A percentile compares a stretch with the other conserved stretches of the same genome.
Evolutionary conservation across 23 tunicate species (phyloP).

Genomic region (Diplosoma virens): DNA sequence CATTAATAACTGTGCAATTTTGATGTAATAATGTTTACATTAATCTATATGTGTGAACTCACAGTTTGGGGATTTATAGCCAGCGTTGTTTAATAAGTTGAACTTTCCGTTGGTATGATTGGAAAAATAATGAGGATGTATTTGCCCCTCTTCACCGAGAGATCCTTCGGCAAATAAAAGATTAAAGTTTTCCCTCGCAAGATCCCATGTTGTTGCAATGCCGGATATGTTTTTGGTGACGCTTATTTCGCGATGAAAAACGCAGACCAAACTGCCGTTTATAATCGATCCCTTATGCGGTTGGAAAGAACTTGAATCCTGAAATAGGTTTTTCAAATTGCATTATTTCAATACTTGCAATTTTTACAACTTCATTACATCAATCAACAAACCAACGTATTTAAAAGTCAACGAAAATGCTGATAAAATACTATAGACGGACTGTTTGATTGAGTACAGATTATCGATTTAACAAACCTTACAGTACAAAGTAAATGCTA

Average conservation of each 20-base stretch:
- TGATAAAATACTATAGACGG: too few relatives aligned
- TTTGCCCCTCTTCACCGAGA: not conserved
- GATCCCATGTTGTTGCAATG: not conserved
- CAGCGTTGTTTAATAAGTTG: not conserved
- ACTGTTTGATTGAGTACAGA: too few relatives aligned
- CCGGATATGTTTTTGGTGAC: constrained; percentile 16
- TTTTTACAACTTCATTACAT: too few relatives aligned
- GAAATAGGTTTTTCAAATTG: not conserved
- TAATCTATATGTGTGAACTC: not conserved
- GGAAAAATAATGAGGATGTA: not conserved
- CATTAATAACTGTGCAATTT: too few relatives aligned
- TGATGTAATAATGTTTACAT: too few relatives aligned
- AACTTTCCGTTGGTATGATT: not conserved
- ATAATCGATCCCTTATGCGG: too few relatives aligned
- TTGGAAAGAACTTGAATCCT: not conserved
- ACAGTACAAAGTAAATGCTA: too few relatives aligned
- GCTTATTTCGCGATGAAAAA: not conserved
- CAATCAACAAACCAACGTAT: too few relatives aligned
- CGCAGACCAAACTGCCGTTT: not conserved
- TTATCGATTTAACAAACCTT: too few relatives aligned
- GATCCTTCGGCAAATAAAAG: constrained; percentile 26
- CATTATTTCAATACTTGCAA: too few relatives aligned
- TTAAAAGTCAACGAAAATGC: too few relatives aligned
- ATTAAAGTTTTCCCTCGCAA: not conserved
- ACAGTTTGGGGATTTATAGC: not conserved